phyloP scores from a whole-genome alignment of 2,113 vertebrate genomes.

The Channa maculata region DNA sequence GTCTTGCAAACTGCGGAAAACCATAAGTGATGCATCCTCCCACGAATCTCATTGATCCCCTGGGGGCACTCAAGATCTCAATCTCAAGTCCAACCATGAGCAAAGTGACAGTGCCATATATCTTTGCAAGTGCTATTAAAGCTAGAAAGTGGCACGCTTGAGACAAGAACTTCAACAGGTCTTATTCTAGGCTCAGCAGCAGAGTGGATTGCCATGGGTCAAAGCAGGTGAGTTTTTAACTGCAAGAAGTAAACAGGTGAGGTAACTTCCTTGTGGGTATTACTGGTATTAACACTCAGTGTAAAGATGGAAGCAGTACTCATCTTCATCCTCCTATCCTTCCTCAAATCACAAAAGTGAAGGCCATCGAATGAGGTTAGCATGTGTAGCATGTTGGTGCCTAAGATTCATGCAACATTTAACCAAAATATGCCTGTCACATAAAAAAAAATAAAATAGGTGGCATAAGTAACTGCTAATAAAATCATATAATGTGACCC shows the following conservation, averaged over 20 bases:
- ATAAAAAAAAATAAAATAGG: constrained; percentile 37
- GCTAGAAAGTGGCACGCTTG: constrained; percentile 16
- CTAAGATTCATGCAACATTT: constrained; percentile 23
- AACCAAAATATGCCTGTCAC: constrained; percentile 33
- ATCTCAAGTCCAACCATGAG: constrained; percentile 7
- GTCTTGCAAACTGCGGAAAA: constrained; percentile 19
- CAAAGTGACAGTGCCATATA: constrained; percentile 23
- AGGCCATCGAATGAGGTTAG: constrained; percentile 29
- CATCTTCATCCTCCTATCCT: constrained; percentile 11
- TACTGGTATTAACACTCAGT: constrained; percentile 56
- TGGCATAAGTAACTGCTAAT: constrained; percentile 27
- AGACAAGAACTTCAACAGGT: constrained; percentile 23
- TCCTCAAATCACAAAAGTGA: constrained; percentile 29
- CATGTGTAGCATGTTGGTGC: constrained; percentile 25
- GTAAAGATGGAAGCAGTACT: constrained; percentile 59
- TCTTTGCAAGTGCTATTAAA: constrained; percentile 31
- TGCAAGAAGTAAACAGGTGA: constrained; percentile 36
- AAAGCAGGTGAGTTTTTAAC: constrained; percentile 33
- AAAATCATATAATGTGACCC: constrained; percentile 31
- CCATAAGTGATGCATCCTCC: constrained; percentile 20
- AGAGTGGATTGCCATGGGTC: neutral
- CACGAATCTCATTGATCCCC: constrained; percentile 11
- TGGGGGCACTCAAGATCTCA: constrained; percentile 6
- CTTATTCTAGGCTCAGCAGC: neutral
- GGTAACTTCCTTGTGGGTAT: constrained; percentile 39